These are phyloP conservation scores for Podarcis cretensis DNA, from an alignment of 2,113 vertebrate genomes.

Conservation along the genomic window DNA sequence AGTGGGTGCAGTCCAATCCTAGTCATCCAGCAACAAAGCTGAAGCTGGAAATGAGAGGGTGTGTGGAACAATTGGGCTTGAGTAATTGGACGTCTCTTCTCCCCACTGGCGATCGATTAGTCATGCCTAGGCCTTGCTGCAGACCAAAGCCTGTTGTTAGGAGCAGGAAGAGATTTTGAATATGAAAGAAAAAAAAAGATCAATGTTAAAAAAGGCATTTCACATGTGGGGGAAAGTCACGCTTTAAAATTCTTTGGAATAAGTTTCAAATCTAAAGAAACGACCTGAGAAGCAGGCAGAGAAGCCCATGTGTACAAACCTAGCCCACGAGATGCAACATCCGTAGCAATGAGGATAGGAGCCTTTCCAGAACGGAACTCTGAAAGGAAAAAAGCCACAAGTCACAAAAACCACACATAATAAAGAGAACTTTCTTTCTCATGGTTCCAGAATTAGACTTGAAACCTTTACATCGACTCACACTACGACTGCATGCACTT, in stretches of 20 bases:
- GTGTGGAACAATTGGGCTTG: conserved; percentile 72
- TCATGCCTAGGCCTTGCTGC: conserved; percentile 84
- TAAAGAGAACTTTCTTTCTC: not conserved
- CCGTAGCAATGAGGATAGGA: conserved; percentile 97
- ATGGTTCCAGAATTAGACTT: not conserved
- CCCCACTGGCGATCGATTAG: conserved; percentile 76
- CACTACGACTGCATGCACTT: not conserved
- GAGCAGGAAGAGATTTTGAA: conserved; percentile 82
- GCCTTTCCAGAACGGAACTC: conserved; percentile 98
- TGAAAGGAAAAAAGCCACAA: conserved; percentile 72
- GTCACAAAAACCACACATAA: conserved; percentile 17
- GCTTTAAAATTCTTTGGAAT: conserved; percentile 64
- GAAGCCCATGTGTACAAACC: conserved; percentile 89
- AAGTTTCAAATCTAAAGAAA: conserved; percentile 74
- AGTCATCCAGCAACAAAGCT: conserved; percentile 77
- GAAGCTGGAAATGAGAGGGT: conserved; percentile 76
- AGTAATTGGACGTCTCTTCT: conserved; percentile 77
- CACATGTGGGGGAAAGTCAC: conserved; percentile 71
- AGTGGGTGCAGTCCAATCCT: conserved; percentile 69
- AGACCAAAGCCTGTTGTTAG: conserved; percentile 85
- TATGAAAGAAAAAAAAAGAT: conserved; percentile 77
- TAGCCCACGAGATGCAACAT: conserved; percentile 98
- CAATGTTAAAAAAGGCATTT: conserved; percentile 75
- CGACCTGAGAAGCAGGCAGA: conserved; percentile 73
- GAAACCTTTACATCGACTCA: not conserved